Conservation (phyloP, 2,797 vertebrate species). For the Cuculus canorus region DNA sequence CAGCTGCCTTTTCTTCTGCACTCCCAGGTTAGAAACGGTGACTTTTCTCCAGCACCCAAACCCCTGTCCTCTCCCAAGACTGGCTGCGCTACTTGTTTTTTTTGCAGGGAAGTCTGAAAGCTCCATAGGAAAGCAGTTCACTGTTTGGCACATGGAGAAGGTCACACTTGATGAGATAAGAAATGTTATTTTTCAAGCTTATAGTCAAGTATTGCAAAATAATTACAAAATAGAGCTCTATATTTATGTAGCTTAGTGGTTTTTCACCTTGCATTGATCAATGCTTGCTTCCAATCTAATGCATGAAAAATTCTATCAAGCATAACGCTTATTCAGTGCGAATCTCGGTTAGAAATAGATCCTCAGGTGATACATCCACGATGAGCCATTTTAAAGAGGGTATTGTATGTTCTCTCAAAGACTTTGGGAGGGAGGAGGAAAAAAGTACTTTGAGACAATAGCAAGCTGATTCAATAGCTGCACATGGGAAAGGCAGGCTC, state of each 20-base stretch:
- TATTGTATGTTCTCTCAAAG: not conserved
- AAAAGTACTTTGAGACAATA: not conserved
- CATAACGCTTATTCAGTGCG: not conserved
- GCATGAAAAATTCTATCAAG: not conserved
- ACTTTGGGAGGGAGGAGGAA: not conserved
- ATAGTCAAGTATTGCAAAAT: conserved; percentile 20
- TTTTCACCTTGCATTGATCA: not conserved
- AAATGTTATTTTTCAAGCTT: conserved; percentile 24
- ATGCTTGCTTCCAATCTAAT: not conserved
- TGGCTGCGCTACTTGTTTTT: not conserved
- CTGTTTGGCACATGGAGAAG: not conserved
- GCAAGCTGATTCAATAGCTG: not conserved
- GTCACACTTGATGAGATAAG: not conserved
- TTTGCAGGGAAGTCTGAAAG: not conserved
- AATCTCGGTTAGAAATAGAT: not conserved
- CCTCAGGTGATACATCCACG: not conserved
- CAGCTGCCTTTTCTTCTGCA: not conserved
- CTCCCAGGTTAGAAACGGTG: not conserved
- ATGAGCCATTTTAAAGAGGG: not conserved
- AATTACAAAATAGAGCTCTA: not conserved
- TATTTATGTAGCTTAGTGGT: not conserved
- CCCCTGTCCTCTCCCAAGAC: not conserved
- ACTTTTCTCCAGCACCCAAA: not conserved
- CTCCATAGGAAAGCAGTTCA: not conserved
- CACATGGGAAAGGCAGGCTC: not conserved